Base-by-base conservation (phyloP, 2,888 invertebrate species). In the Zygothrica quintamaculata region DNA sequence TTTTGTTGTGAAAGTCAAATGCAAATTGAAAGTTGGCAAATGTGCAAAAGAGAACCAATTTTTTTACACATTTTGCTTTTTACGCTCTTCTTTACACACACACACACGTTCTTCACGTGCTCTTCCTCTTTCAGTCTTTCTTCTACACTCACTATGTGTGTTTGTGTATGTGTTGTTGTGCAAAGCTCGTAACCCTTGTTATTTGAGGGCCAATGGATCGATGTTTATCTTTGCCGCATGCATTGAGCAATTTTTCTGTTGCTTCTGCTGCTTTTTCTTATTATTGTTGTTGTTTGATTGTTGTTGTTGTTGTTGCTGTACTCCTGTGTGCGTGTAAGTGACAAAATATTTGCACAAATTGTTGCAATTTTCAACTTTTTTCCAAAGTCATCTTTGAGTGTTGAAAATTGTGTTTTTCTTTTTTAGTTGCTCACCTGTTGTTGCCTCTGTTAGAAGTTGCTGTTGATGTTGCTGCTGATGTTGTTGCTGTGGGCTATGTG, bases 1-100 rank as follows among this genome's bases (percentile, higher is more conserved):
- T 43, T 22, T 57, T 68, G 61, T 52, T 58, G 56, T 34, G 42
- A 26, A 70, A 62, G 64, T 60, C 69, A 75, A 84, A 81, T 77
- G 85, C 65, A 80, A 80, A 84, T 81, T 84, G 80, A 78, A 79
- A 66, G 71, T 85, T 85, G 75, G 86, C 80, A 82, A 82, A 69
- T 68, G 79, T 77, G 68, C 72, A 60, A 76, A 77, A 66, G 65
- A 69, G 66, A 52, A 51, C 12, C 11, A 56, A 52, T 26, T 48
- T 51, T 31, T 12, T 33, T 11, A n/a, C n/a, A n/a, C n/a, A n/a
- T n/a, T n/a, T n/a, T n/a, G n/a, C 4, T 8, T 13, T 5, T 26
- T 26, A 26, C 26, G 4, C 1, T 9, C 8, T 33, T 4, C 15
- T 4, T 12, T 31, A 12, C 29, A 3, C 11, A 13, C 15, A 4